Base-by-base conservation (phyloP, 2,888 invertebrate species). In the Aproaerema taeniolella region DNA sequence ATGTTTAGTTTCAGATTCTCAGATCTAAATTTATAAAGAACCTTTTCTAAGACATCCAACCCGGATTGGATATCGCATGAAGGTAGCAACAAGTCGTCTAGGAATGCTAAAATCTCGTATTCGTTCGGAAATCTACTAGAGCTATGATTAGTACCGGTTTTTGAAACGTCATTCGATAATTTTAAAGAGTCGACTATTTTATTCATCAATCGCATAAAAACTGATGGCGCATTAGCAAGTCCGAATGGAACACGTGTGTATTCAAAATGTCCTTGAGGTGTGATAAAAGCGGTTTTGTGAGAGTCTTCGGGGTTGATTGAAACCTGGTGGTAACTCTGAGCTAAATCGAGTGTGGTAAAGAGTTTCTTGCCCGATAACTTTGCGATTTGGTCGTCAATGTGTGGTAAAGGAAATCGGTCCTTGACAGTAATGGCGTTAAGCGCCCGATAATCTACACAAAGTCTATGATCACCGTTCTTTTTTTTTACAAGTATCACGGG, bases 1-100 rank as follows among this genome's bases (percentile, higher is more conserved):
- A 55, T 42, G 35, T 59, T 59, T 30, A 57, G 32, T 43, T 52
- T 59, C 25, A 56, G 20, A 33, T 49, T 46, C 31, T 38, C 46
- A 0, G 14, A n/a, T 16, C 30, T n/a, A 2, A 52, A 41, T 17
- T 43, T 43, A 12, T 32, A 1, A 3, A 50, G 26, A 1, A 49
- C 45, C 7, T 16, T 29, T 31, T 50, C 38, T 20, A 50, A 36
- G 1, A 48, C 9, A 1, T 35, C 20, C 26, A 52, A 16, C 2
- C 50, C 38, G n/a, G 46, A 52, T 9, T 30, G 0, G 1, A 50
- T 31, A 29, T 46, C 38, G 13, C 7, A 1, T 0, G 49, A 48
- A 0, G 47, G 36, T 20, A 55, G 8, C 4, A 52, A 31, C 3
- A 54, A 15, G 32, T 54, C 50, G 24, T 50, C 50, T 7, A 49